Percentiles rank a stretch among this genome's conserved stretches.
Conservation (phyloP, 2,888 invertebrate species). For the Conops quadrifasciatus region DNA sequence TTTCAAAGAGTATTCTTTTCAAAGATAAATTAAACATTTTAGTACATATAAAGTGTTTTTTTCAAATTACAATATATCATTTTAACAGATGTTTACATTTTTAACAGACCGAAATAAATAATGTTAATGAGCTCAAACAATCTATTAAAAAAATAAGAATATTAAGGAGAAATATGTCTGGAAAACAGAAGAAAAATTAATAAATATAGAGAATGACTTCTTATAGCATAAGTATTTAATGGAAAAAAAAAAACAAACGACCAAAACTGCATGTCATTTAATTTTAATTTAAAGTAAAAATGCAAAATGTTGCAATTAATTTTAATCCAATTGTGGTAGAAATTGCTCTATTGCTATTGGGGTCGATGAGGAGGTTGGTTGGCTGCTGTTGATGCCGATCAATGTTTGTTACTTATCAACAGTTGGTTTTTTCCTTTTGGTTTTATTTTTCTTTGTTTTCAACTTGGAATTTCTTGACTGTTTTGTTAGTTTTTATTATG, state of each 20-base stretch:
- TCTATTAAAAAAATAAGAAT: neutral
- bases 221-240: neutral
- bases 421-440: neutral
- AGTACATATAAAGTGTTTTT: no score
- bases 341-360: neutral
- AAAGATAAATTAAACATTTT: no score
- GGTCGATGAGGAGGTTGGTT: slow-evolving; percentile 6
- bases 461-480: neutral
- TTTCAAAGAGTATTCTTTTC: no score
- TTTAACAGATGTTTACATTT: slow-evolving; percentile 17
- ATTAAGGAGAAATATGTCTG: no score
- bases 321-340: neutral
- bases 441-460: neutral
- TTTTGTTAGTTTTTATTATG: slow-evolving; percentile 23
- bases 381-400: neutral
- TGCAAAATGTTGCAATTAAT: neutral
- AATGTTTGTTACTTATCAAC: neutral
- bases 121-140: neutral
- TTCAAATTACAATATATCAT: neutral
- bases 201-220: neutral
- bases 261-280: slow-evolving; percentile 21
- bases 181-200: neutral
- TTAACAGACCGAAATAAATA: neutral
- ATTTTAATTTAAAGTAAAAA: slow-evolving; percentile 5
- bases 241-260: neutral